phyloP scores from a whole-genome alignment of 2,888 invertebrate species.

The Adineta ricciae region DNA sequence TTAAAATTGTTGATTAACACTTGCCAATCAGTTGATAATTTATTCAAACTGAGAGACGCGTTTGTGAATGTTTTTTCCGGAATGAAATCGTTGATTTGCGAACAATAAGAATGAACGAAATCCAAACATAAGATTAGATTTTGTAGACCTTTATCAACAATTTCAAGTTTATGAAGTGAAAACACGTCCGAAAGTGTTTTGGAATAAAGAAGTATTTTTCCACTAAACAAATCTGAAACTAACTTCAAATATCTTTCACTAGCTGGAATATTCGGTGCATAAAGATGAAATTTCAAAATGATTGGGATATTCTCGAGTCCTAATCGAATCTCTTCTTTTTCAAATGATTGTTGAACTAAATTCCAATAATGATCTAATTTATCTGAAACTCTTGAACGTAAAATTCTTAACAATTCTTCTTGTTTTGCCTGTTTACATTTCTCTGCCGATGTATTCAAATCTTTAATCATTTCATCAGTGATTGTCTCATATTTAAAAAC shows the following conservation, averaged over 20 bases:
- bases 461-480: not conserved
- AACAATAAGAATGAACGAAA: too few species aligned
- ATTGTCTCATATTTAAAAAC: not conserved
- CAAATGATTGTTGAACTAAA: not conserved
- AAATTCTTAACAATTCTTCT: not conserved
- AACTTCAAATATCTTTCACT: too few species aligned
- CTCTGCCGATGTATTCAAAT: not conserved
- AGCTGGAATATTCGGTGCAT: not conserved
- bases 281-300: not conserved
- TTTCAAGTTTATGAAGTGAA: not conserved
- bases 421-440: not conserved
- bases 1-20: too few species aligned
- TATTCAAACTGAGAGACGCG: too few species aligned
- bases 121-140: not conserved
- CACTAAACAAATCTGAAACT: not conserved
- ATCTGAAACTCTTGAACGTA: not conserved
- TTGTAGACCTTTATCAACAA: not conserved
- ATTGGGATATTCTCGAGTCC: not conserved
- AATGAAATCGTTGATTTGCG: too few species aligned
- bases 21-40: too few species aligned
- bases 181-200: not conserved
- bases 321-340: not conserved
- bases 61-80: too few species aligned
- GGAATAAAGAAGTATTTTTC: not conserved
- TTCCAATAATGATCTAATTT: not conserved